These are phyloP conservation scores for Cryptoleucopteryx plumbea DNA, from an alignment of 2,113 vertebrate genomes.

Conservation along the genomic window DNA sequence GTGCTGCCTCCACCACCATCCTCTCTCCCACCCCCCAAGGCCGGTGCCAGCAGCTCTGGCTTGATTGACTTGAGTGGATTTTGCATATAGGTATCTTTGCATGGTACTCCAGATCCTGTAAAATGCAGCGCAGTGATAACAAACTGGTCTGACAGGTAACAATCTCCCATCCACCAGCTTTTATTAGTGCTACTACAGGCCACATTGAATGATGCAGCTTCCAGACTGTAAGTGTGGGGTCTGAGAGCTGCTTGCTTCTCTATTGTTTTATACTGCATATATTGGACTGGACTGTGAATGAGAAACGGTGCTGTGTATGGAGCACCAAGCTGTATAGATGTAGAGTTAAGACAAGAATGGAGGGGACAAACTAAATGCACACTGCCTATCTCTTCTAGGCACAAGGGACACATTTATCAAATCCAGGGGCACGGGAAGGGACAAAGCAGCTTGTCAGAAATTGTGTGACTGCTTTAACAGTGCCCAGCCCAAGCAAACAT, in stretches of 20 bases:
- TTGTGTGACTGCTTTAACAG: not conserved
- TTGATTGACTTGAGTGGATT: not conserved
- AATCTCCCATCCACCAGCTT: not conserved
- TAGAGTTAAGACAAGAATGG: not conserved
- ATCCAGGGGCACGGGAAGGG: not conserved
- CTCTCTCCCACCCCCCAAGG: not conserved
- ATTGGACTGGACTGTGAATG: not conserved
- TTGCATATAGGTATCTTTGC: not conserved
- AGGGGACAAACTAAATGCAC: not conserved
- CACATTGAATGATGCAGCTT: not conserved
- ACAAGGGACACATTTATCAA: not conserved
- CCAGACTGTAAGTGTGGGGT: not conserved
- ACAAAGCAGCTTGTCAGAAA: not conserved
- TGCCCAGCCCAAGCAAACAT: not conserved
- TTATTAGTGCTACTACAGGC: not conserved
- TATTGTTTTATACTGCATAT: not conserved
- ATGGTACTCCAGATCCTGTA: not conserved
- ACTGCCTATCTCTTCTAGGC: not conserved
- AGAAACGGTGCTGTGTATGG: not conserved
- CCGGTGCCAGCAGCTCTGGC: not conserved
- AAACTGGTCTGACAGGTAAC: not conserved
- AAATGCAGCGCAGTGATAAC: not conserved
- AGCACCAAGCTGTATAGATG: not conserved
- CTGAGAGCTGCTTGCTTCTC: not conserved
- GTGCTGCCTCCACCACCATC: not conserved